phyloP scores from a whole-genome alignment of 2,888 invertebrate species.

The Odontocolon sp. region DNA sequence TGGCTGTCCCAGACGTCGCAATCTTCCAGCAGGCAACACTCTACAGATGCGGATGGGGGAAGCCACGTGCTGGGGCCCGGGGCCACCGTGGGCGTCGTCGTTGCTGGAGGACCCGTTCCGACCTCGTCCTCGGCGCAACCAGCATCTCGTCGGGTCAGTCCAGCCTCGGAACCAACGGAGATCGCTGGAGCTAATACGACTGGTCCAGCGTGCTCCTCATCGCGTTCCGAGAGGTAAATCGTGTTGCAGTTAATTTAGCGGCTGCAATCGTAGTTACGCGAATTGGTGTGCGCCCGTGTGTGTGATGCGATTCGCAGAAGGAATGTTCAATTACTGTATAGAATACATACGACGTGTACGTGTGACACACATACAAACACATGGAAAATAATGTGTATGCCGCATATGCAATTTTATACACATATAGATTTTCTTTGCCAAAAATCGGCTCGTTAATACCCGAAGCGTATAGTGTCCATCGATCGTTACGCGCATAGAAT shows the following conservation, averaged over 20 bases:
- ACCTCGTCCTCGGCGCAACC: conserved; percentile 74
- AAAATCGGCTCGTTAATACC: conserved; percentile 23
- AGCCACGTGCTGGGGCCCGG: conserved; percentile 67
- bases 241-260: not conserved
- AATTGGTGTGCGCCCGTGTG: too few species aligned
- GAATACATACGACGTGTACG: too few species aligned
- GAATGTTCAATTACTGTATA: too few species aligned
- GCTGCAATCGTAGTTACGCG: not conserved
- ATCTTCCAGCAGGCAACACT: conserved; percentile 74
- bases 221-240: conserved; percentile 75
- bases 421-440: not conserved
- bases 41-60: conserved; percentile 68
- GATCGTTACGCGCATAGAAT: not conserved
- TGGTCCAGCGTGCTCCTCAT: conserved; percentile 55
- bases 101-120: conserved; percentile 80
- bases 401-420: not conserved
- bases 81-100: conserved; percentile 74
- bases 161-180: conserved; percentile 80
- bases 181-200: conserved; percentile 66
- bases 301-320: too few species aligned
- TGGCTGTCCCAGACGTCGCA: conserved; percentile 75
- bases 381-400: too few species aligned
- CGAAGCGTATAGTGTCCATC: conserved; percentile 3
- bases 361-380: too few species aligned
- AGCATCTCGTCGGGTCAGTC: conserved; percentile 80